Conservation (phyloP, 2,888 invertebrate genomes). For the Caenorhabditis sinica region DNA sequence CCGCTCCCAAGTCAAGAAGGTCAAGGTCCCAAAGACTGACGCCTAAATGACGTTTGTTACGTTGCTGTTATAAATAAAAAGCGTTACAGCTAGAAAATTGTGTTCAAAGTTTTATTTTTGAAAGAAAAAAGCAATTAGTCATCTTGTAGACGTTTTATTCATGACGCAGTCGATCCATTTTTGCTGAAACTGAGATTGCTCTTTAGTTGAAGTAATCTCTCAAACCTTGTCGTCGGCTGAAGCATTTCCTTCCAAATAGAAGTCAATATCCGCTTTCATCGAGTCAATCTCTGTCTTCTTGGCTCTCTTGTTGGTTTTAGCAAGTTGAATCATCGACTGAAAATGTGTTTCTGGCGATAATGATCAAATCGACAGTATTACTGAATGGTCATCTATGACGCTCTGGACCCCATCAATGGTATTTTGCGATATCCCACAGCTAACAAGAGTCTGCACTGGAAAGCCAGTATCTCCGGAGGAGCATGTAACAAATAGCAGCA, state of each 20-base stretch:
- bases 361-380: background rate
- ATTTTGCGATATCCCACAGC: constrained; percentile 50
- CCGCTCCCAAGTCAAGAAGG: constrained; percentile 72
- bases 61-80: constrained; percentile 64
- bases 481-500: constrained; percentile 5
- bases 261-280: constrained; percentile 61
- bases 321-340: constrained; percentile 57
- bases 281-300: constrained; percentile 61
- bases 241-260: constrained; percentile 49
- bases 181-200: constrained; percentile 21
- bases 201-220: background rate
- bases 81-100: constrained; percentile 30
- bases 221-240: constrained; percentile 48
- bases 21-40: constrained; percentile 72
- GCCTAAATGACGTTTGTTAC: constrained; percentile 68
- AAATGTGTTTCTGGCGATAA: too few species aligned
- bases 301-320: constrained; percentile 45
- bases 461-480: constrained; percentile 24
- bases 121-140: background rate
- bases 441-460: constrained; percentile 32
- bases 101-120: constrained; percentile 2
- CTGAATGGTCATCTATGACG: constrained; percentile 48
- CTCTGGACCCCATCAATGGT: constrained; percentile 52
- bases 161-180: constrained; percentile 54
- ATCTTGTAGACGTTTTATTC: constrained; percentile 20